Conservation (phyloP, 1,140 invertebrate genomes). For the Aphis gossypii region DNA sequence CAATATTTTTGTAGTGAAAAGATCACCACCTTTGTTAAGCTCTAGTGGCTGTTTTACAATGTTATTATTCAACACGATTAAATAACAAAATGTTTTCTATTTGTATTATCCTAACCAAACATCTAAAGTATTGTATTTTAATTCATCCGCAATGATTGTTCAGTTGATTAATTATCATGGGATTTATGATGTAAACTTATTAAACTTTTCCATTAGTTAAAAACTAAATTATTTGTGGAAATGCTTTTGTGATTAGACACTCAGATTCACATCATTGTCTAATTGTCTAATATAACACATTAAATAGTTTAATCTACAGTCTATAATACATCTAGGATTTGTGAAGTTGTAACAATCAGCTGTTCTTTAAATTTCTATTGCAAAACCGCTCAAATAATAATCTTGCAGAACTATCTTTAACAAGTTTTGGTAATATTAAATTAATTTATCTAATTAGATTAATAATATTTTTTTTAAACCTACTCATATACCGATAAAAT, state of each 20-base stretch:
- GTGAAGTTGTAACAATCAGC: background rate
- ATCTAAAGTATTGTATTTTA: background rate
- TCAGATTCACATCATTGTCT: background rate
- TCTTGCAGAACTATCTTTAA: background rate
- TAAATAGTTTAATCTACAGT: background rate
- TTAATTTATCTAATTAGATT: background rate
- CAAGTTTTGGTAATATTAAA: background rate
- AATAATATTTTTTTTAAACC: background rate
- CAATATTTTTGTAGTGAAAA: background rate
- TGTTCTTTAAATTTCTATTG: background rate
- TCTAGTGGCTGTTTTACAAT: background rate
- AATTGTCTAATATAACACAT: background rate
- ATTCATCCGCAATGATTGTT: background rate
- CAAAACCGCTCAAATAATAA: background rate
- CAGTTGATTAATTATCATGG: background rate
- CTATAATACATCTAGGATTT: background rate
- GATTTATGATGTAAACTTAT: background rate
- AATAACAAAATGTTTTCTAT: background rate
- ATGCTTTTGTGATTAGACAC: background rate
- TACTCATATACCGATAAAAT: no score
- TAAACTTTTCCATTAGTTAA: constrained; percentile 9
- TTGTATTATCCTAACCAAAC: background rate
- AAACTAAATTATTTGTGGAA: background rate
- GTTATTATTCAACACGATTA: background rate
- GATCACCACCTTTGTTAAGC: background rate